A percentile compares a stretch with the other conserved stretches of the same genome.
Conservation (phyloP, 2,113 vertebrate genomes). For the Synchiropus splendidus region DNA sequence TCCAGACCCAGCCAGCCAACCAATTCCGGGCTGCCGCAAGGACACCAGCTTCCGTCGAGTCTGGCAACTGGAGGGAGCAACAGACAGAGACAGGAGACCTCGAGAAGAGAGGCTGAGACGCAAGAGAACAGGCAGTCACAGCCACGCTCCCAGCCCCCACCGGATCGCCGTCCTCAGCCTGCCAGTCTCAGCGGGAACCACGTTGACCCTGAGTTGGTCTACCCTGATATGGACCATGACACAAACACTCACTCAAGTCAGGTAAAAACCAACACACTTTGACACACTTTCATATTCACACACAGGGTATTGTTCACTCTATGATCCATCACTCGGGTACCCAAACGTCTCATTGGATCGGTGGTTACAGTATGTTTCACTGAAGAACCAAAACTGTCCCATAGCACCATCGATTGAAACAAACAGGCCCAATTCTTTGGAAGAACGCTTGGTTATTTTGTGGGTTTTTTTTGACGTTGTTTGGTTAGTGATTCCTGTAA, state of each 20-base stretch:
- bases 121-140: slow-evolving; percentile 15
- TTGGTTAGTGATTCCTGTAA: too few species aligned
- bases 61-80: slow-evolving; percentile 34
- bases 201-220: slow-evolving; percentile 38
- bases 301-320: too few species aligned
- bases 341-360: too few species aligned
- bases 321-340: too few species aligned
- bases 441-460: too few species aligned
- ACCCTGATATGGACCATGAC: slow-evolving; percentile 25
- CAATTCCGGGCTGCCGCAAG: slow-evolving; percentile 33
- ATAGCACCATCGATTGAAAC: too few species aligned
- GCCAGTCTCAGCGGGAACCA: slow-evolving; percentile 47
- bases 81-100: slow-evolving; percentile 44
- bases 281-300: not conserved
- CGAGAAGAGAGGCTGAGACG: slow-evolving; percentile 10
- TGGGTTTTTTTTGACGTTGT: too few species aligned
- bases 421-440: too few species aligned
- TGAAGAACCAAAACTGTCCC: too few species aligned
- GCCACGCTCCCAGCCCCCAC: slow-evolving; percentile 11
- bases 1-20: slow-evolving; percentile 17
- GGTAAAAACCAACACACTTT: slow-evolving; percentile 30
- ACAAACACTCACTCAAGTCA: slow-evolving; percentile 31
- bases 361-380: too few species aligned
- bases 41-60: slow-evolving; percentile 50
- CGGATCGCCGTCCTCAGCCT: slow-evolving; percentile 32